A percentile compares a stretch with the other conserved stretches of the same genome.
Evolutionary conservation across 2,113 vertebrate species (phyloP).

Genomic region (Pituophis catenifer): DNA sequence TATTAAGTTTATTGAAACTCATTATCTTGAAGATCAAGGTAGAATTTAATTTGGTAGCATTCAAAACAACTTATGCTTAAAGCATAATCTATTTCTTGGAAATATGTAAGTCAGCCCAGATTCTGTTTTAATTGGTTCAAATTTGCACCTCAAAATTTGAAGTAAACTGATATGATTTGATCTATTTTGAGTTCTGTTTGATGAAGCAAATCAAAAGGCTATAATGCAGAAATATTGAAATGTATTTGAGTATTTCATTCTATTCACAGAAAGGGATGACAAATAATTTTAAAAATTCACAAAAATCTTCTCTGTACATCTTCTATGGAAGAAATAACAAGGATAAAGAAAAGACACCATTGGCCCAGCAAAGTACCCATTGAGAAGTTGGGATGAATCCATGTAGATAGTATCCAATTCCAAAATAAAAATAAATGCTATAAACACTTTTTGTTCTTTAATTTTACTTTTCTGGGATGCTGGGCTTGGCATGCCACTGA

Average conservation of each 20-base stretch:
- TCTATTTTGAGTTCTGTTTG: neutral
- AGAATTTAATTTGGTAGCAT: neutral
- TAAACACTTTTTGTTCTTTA: neutral
- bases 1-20: neutral
- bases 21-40: neutral
- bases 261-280: neutral
- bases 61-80: neutral
- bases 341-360: neutral
- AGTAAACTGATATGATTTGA: neutral
- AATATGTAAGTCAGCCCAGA: neutral
- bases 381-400: neutral
- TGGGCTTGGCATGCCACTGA: neutral
- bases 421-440: neutral
- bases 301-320: neutral
- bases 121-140: neutral
- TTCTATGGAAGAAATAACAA: neutral
- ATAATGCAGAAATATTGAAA: neutral
- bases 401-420: neutral
- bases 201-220: neutral
- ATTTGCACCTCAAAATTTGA: neutral
- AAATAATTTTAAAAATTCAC: neutral
- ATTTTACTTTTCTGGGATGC: neutral
- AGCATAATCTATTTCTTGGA: neutral
- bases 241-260: neutral
- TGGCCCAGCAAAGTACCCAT: neutral